These are phyloP conservation scores for Ranitomeya variabilis DNA, from an alignment of 2,113 vertebrate species.

Conservation along the genomic window DNA sequence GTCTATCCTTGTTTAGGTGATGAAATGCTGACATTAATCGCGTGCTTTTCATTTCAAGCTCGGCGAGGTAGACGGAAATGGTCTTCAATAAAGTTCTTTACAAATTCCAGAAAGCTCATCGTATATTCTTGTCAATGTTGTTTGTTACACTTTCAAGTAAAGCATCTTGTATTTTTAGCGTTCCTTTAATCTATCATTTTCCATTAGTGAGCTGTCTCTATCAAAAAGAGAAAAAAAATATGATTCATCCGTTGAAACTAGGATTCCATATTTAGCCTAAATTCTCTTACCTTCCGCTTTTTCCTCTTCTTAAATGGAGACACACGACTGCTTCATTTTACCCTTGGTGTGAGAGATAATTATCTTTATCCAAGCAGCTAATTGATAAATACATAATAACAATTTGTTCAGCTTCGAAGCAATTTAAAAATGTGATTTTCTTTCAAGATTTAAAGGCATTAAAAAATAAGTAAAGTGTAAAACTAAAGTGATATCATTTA, in stretches of 20 bases:
- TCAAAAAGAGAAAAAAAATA: neutral
- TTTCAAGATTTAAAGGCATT: neutral
- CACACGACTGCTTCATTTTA: conserved; percentile 19
- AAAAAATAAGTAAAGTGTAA: neutral
- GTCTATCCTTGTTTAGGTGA: neutral
- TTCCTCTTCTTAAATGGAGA: neutral
- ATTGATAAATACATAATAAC: conserved; percentile 36
- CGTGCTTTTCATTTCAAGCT: neutral
- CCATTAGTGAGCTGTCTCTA: neutral
- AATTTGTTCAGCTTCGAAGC: neutral
- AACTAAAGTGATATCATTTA: neutral
- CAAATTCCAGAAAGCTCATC: neutral
- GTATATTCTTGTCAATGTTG: conserved; percentile 9
- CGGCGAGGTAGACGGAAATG: neutral
- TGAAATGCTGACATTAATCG: neutral
- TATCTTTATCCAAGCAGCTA: conserved; percentile 33
- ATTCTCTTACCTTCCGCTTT: neutral
- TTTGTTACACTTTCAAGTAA: neutral
- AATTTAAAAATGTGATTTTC: conserved; percentile 19
- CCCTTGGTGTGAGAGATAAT: conserved; percentile 19
- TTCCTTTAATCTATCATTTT: conserved; percentile 13
- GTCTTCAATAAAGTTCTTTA: neutral
- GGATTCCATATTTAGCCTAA: neutral
- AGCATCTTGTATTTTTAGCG: neutral
- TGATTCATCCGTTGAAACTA: neutral